A percentile compares a stretch with the other conserved stretches of the same genome.
Evolutionary conservation across 30 jellyfish, hydroid and myxozoan species (phyloP).

Genomic region (Sanderia malayensis): DNA sequence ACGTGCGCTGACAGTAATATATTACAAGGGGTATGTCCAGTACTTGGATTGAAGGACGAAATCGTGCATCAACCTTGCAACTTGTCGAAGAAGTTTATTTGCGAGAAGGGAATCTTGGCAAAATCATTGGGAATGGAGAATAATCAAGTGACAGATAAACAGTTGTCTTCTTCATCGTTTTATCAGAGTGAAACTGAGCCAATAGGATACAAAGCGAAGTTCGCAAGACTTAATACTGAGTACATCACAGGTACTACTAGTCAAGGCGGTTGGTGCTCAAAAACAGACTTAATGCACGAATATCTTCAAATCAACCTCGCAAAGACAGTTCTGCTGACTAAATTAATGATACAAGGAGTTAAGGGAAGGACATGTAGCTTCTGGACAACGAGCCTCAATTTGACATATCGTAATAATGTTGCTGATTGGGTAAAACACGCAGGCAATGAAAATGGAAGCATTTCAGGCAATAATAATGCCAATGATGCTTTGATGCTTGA

Average conservation of each 20-base stretch:
- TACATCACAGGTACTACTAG: constrained; percentile 23
- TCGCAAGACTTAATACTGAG: constrained; percentile 18
- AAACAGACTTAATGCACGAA: constrained; percentile 9
- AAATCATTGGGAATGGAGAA: constrained; percentile 30
- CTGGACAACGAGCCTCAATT: constrained; percentile 40
- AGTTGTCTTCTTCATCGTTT: constrained; percentile 43
- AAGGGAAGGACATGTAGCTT: constrained; percentile 27
- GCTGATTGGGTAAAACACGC: constrained; percentile 27
- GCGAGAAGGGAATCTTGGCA: not conserved
- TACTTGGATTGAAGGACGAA: not conserved
- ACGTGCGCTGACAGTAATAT: not conserved
- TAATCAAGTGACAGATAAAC: constrained; percentile 18
- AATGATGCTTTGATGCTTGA: not conserved
- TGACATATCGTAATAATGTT: not conserved
- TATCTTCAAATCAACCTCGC: constrained; percentile 39
- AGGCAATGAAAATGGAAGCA: not conserved
- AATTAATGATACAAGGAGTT: constrained; percentile 51
- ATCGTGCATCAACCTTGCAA: not conserved
- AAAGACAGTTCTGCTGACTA: constrained; percentile 24
- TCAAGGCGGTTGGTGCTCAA: constrained; percentile 80
- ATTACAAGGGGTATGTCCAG: not conserved
- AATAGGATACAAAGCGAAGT: constrained; percentile 24
- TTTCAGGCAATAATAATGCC: constrained; percentile 11
- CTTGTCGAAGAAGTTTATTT: not conserved
- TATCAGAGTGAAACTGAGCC: constrained; percentile 28